These are phyloP conservation scores for Zaprionus vittiger DNA, from an alignment of 1,140 invertebrate genomes.

Conservation along the genomic window DNA sequence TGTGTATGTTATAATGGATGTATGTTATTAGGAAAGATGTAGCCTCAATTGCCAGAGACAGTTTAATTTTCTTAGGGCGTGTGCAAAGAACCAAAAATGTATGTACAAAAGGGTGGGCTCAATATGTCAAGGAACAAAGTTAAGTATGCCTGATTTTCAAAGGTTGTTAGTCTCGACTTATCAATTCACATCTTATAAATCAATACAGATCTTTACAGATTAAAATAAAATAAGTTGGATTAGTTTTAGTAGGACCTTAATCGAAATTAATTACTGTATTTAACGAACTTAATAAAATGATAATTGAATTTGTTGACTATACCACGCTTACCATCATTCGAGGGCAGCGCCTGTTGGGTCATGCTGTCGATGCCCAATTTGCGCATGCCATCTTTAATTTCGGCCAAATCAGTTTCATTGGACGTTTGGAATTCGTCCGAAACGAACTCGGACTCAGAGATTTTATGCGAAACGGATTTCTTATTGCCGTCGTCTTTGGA, in stretches of 20 bases:
- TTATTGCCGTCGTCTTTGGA: conserved; percentile 16
- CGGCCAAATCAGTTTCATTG: conserved; percentile 86
- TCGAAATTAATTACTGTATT: conserved; percentile 6
- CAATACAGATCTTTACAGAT: not conserved
- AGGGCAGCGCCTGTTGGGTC: conserved; percentile 74
- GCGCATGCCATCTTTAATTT: conserved; percentile 89
- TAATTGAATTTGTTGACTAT: conserved; percentile 29
- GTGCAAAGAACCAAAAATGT: conserved; percentile 41
- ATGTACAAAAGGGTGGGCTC: conserved; percentile 43
- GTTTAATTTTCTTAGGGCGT: conserved; percentile 12
- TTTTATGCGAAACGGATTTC: conserved; percentile 51
- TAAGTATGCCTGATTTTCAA: conserved; percentile 2
- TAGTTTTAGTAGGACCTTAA: conserved; percentile 1
- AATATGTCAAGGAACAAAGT: conserved; percentile 38
- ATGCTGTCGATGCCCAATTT: conserved; percentile 86
- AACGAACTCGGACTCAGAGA: conserved; percentile 87
- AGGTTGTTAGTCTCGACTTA: not conserved
- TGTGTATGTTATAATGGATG: conserved; percentile 22
- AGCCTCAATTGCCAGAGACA: conserved; percentile 22
- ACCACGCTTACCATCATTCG: conserved; percentile 80
- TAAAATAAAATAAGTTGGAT: not conserved
- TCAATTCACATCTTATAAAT: not conserved
- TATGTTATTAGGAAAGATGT: conserved; percentile 23
- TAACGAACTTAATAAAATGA: conserved; percentile 22
- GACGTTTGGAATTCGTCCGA: conserved; percentile 88